Conservation (phyloP, 2,888 invertebrate species). For the Galeopsomyia nigrocyanea region DNA sequence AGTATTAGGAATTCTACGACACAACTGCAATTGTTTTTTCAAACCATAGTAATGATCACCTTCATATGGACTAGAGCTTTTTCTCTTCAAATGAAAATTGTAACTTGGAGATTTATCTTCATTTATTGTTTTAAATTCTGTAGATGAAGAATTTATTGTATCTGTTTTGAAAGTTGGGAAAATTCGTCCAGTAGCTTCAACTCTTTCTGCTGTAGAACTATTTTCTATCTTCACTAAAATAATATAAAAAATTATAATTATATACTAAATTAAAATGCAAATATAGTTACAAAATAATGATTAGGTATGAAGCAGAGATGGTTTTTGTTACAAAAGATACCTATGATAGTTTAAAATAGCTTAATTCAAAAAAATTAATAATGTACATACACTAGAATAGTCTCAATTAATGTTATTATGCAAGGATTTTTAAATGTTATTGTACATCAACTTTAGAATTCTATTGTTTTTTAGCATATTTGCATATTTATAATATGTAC, state of each 20-base stretch:
- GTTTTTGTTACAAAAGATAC: no score
- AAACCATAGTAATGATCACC: background rate
- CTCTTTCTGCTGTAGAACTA: background rate
- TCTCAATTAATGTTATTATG: no score
- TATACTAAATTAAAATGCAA: no score
- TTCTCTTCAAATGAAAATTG: background rate
- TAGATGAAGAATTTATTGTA: background rate
- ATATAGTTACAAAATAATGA: no score
- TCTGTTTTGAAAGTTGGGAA: background rate
- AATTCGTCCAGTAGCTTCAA: background rate
- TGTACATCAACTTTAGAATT: background rate
- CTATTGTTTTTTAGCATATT: background rate
- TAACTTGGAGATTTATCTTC: no score
- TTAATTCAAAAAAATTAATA: background rate
- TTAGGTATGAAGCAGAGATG: no score
- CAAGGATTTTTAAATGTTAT: background rate
- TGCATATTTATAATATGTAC: background rate
- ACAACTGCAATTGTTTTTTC: slow-evolving; percentile 9
- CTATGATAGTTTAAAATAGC: background rate
- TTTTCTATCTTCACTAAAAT: slow-evolving; percentile 2
- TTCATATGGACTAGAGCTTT: background rate
- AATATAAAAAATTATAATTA: background rate
- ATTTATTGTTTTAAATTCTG: background rate
- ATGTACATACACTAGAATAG: no score
- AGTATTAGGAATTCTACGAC: background rate